phyloP scores from a whole-genome alignment of 2,888 invertebrate species.

The Gastracanthus pulcherrimus region DNA sequence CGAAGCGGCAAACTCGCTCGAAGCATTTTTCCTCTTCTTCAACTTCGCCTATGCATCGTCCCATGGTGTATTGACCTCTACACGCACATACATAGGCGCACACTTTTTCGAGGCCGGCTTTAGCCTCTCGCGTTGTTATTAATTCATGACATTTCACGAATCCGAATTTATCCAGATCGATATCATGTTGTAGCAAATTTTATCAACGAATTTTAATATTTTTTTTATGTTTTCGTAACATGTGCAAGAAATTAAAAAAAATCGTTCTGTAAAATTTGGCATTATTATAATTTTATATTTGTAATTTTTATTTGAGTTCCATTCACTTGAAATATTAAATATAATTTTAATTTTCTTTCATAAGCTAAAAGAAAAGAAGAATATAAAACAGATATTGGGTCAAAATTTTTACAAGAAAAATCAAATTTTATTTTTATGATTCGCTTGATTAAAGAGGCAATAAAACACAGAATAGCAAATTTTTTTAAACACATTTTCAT shows the following conservation, averaged over 20 bases:
- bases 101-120: constrained; percentile 48
- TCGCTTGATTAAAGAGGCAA: no score
- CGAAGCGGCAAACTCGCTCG: constrained; percentile 48
- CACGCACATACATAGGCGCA: background rate
- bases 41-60: constrained; percentile 45
- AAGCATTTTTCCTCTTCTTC: constrained; percentile 52
- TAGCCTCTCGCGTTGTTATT: constrained; percentile 41
- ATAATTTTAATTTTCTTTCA: background rate
- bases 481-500: no score
- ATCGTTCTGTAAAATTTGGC: no score
- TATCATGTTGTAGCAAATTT: constrained; percentile 16
- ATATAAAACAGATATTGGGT: background rate
- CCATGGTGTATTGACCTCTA: constrained; percentile 56
- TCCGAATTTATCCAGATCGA: constrained; percentile 45
- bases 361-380: background rate
- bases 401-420: no score
- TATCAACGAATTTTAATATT: background rate
- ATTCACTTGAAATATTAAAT: no score
- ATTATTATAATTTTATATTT: no score
- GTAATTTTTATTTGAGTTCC: no score
- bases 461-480: no score
- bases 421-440: no score
- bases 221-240: no score
- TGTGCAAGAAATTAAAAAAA: no score
- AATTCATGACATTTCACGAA: constrained; percentile 51